Base-by-base conservation (phyloP, 2,797 vertebrate species). In the Loris lydekkerianus region DNA sequence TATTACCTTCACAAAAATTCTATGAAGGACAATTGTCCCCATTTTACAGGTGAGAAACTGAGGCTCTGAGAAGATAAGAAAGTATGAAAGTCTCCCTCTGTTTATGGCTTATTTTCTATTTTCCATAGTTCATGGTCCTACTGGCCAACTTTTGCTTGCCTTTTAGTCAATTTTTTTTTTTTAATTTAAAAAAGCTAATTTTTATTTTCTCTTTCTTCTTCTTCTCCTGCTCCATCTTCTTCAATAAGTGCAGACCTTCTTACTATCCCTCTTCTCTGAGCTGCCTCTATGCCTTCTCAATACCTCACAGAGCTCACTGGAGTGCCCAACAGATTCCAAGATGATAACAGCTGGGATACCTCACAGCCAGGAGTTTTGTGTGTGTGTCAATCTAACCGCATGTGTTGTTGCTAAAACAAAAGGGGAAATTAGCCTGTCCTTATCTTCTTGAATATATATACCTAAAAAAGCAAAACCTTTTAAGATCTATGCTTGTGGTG, bases 121-220 rank as follows among this genome's bases (percentile, higher is more conserved):
- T 40, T 40, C 40, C 46, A 46, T 58, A 61, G 25, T 80, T 75
- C 5, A 10, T 46, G 46, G 46, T 80, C 80, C 83, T 23, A 27
- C 77, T 77, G 72, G 23, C 20, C 76, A 82, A 72, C 8, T 85
- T 82, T 82, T 73, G 34, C 61, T 95, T 87, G 21, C 9, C 37
- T 95, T 83, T 60, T 94, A 69, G 4, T 49, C 61, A 40, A 92
- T 43, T 78, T 2, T 20, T 77, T 86, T 86, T 60, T 84, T 75
- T 56, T 0, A 15, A 8, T 46, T 46, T 2, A 88, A 40, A 61
- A 65, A 77, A 37, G 7, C 46, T 56, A 49, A 77, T 49, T 76
- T 58, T 8, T n/a, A 17, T 58, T 91, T 70, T 86, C 17, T 82
- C 31, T 11, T 73, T 73, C 25, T 13, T 84, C 90, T 65, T 4